Evolutionary conservation across 2,888 invertebrate species (phyloP).

Genomic region (Seladonia tumulorum): DNA sequence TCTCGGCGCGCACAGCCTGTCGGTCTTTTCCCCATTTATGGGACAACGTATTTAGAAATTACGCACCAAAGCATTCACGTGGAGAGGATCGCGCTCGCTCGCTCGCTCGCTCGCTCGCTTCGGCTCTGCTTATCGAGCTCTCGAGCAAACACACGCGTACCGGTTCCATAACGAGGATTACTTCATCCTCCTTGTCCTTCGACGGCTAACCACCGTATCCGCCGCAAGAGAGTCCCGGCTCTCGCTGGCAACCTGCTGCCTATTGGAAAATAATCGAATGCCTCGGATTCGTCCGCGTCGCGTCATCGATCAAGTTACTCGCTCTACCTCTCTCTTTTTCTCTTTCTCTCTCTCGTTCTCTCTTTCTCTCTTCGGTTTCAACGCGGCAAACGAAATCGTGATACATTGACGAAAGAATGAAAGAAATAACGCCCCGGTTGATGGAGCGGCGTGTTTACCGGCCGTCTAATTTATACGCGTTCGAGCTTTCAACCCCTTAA

Average conservation of each 20-base stretch:
- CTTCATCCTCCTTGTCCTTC: slow-evolving; percentile 76
- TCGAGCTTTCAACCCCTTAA: slow-evolving; percentile 23
- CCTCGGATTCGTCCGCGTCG: slow-evolving; percentile 19
- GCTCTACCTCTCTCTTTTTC: background rate
- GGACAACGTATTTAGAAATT: slow-evolving; percentile 70
- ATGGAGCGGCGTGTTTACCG: slow-evolving; percentile 15
- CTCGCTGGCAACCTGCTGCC: slow-evolving; percentile 19
- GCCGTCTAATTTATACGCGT: slow-evolving; percentile 26
- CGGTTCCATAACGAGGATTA: slow-evolving; percentile 77
- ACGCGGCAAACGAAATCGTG: background rate
- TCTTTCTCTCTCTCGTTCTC: background rate
- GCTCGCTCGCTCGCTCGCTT: slow-evolving; percentile 32
- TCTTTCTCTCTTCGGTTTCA: background rate
- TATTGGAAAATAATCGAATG: slow-evolving; percentile 36
- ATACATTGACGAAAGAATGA: slow-evolving; percentile 18
- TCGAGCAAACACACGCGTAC: slow-evolving; percentile 68
- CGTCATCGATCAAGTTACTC: slow-evolving; percentile 4
- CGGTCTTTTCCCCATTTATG: slow-evolving; percentile 59
- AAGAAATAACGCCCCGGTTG: slow-evolving; percentile 12
- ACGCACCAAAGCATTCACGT: slow-evolving; percentile 64
- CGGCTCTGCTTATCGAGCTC: slow-evolving; percentile 5
- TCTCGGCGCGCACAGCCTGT: slow-evolving; percentile 38
- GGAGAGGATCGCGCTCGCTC: slow-evolving; percentile 54
- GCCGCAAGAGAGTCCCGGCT: slow-evolving; percentile 13
- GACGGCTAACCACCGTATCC: slow-evolving; percentile 61